phyloP scores from a whole-genome alignment of 2,888 invertebrate species.

The Zaprionus bogoriensis region DNA sequence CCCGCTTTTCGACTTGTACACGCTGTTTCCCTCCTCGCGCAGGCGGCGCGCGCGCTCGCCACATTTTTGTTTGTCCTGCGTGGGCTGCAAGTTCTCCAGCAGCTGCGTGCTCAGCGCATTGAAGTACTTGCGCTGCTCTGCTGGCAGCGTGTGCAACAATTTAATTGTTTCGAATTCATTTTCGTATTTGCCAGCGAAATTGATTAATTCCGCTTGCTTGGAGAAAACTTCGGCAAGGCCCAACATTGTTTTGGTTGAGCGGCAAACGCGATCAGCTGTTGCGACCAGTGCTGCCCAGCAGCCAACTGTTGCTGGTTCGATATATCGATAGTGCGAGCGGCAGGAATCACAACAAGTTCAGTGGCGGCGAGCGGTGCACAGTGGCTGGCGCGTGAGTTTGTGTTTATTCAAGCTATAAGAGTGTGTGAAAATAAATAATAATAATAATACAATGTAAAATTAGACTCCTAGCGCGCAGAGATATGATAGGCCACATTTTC shows the following conservation, averaged over 20 bases:
- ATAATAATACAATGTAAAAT: too few species aligned
- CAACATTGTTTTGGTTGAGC: conserved; percentile 25
- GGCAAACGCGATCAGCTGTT: conserved; percentile 4
- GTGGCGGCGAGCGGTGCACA: too few species aligned
- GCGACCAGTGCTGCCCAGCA: background rate
- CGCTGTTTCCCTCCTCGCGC: conserved; percentile 70
- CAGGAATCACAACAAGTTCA: background rate
- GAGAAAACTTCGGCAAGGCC: conserved; percentile 14
- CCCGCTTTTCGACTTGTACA: conserved; percentile 39
- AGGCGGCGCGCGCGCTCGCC: conserved; percentile 42
- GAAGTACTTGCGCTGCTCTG: conserved; percentile 1
- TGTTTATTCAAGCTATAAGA: too few species aligned
- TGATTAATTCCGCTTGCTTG: conserved; percentile 22
- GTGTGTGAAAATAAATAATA: too few species aligned
- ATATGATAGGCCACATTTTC: too few species aligned
- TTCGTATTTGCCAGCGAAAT: conserved; percentile 33
- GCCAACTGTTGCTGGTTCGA: background rate
- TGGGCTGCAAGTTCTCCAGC: conserved; percentile 37
- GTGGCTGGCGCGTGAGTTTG: too few species aligned
- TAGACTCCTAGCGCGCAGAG: too few species aligned
- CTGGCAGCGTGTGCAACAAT: conserved; percentile 27
- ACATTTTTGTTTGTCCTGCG: conserved; percentile 12
- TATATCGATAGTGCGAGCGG: background rate
- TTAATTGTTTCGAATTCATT: conserved; percentile 61
- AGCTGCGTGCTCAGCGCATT: conserved; percentile 29